Conservation (phyloP, 2,797 vertebrate species). For the Megalops cyprinoides region DNA sequence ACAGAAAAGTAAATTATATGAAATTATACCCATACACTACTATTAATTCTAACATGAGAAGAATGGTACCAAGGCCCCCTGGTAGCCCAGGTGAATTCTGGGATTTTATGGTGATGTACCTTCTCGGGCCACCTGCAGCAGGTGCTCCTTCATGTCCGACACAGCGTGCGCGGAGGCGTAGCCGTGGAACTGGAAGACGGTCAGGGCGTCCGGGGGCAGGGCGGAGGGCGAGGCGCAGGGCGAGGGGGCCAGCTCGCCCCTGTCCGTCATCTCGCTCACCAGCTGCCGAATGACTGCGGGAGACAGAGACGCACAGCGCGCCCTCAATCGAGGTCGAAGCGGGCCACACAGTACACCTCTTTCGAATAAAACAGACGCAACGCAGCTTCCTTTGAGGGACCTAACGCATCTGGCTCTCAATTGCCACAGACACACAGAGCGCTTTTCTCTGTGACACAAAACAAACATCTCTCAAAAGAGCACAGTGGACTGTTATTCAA, state of each 20-base stretch:
- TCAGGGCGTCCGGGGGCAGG: slow-evolving; percentile 85
- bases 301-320: neutral
- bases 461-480: slow-evolving; percentile 12
- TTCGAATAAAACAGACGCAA: neutral
- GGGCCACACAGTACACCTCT: too few species aligned
- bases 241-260: slow-evolving; percentile 71
- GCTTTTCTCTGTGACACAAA: too few species aligned
- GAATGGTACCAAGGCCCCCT: too few species aligned
- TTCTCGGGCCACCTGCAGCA: slow-evolving; percentile 86
- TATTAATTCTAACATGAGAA: too few species aligned
- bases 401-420: too few species aligned
- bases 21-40: too few species aligned
- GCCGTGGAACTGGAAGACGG: slow-evolving; percentile 90
- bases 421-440: too few species aligned
- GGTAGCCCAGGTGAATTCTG: too few species aligned
- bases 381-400: too few species aligned
- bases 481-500: neutral
- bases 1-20: too few species aligned
- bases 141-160: slow-evolving; percentile 83
- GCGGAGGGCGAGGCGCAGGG: slow-evolving; percentile 62
- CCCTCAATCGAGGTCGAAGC: neutral
- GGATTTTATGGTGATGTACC: slow-evolving; percentile 63
- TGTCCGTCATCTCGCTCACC: slow-evolving; percentile 89
- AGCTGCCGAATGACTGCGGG: slow-evolving; percentile 81
- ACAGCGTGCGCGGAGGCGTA: slow-evolving; percentile 83